Evolutionary conservation across 2,113 vertebrate species (phyloP).

Genomic region (Cyanoderma ruficeps): DNA sequence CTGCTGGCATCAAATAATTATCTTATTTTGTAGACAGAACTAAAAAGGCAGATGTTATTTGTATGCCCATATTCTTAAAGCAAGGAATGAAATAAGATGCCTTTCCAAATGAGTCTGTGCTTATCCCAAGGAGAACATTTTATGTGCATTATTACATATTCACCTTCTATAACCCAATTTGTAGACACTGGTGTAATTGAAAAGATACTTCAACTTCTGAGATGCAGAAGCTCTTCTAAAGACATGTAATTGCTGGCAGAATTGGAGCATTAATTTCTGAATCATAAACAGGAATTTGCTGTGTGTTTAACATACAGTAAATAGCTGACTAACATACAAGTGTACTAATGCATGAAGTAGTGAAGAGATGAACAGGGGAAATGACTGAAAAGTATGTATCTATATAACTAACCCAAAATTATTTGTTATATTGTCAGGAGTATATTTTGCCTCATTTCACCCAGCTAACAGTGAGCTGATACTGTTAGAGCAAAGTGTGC

Average conservation of each 20-base stretch:
- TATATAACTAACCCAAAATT: neutral
- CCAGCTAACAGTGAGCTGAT: neutral
- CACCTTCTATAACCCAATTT: neutral
- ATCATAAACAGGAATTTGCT: neutral
- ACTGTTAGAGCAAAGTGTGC: neutral
- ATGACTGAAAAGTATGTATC: neutral
- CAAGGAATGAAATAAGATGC: neutral
- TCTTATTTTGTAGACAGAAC: neutral
- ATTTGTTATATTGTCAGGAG: neutral
- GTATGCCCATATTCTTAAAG: neutral
- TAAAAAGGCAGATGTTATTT: neutral
- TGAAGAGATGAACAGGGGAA: neutral
- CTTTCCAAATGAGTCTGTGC: neutral
- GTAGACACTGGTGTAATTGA: neutral
- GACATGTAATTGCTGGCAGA: neutral
- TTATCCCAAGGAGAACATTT: neutral
- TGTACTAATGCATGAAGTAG: neutral
- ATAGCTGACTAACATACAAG: neutral
- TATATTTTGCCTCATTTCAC: neutral
- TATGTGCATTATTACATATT: neutral
- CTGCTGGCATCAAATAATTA: neutral
- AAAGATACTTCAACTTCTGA: neutral
- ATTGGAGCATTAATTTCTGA: neutral
- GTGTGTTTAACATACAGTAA: neutral
- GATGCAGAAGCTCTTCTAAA: neutral